These are phyloP conservation scores for Lithobates pipiens DNA, from an alignment of 2,797 vertebrate genomes.

Conservation along the genomic window DNA sequence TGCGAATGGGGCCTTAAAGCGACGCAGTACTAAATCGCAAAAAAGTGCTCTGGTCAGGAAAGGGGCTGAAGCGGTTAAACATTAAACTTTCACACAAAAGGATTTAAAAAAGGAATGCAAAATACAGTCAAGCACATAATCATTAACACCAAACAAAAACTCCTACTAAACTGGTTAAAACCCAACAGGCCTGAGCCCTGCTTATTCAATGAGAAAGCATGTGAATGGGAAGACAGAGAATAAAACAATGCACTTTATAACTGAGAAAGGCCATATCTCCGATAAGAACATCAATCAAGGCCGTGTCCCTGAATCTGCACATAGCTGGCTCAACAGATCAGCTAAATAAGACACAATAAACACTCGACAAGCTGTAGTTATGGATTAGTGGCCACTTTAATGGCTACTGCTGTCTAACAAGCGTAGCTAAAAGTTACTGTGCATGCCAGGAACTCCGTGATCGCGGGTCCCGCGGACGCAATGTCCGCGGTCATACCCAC, in stretches of 20 bases:
- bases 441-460: too few relatives aligned
- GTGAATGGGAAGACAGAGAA: neutral
- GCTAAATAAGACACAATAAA: constrained; percentile 14
- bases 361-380: neutral
- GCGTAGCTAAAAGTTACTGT: neutral
- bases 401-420: neutral
- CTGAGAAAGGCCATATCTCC: constrained; percentile 24
- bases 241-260: constrained; percentile 8
- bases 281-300: constrained; percentile 18
- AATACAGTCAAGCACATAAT: constrained; percentile 4
- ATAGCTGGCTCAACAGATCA: neutral
- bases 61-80: neutral
- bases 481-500: too few relatives aligned
- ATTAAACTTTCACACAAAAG: neutral
- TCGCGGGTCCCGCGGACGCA: too few relatives aligned
- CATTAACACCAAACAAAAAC: constrained; percentile 12
- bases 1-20: too few relatives aligned
- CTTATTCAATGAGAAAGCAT: neutral
- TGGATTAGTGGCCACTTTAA: neutral
- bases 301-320: constrained; percentile 4
- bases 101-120: neutral
- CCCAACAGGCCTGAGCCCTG: constrained; percentile 5
- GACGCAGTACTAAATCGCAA: too few relatives aligned
- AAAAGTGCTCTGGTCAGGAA: too few relatives aligned
- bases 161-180: neutral